phyloP scores from a whole-genome alignment of 2,797 vertebrate species.

The Sebastes baramenuke region DNA sequence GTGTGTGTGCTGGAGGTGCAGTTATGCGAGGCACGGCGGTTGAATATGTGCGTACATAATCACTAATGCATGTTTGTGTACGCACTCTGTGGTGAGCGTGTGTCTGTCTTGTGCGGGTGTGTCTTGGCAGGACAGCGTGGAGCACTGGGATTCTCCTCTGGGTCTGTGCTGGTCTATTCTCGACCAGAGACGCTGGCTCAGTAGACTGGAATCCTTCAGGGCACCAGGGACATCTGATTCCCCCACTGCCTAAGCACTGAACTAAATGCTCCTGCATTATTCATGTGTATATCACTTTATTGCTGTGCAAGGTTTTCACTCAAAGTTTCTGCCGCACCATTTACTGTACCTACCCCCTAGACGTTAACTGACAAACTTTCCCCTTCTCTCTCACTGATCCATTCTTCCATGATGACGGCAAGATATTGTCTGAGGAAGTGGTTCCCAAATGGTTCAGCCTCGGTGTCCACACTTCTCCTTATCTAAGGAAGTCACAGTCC shows the following conservation, averaged over 20 bases:
- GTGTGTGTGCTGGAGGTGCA: background rate
- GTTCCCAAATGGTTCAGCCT: background rate
- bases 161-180: slow-evolving; percentile 69
- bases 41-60: slow-evolving; percentile 7
- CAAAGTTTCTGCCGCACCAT: slow-evolving; percentile 74
- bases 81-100: slow-evolving; percentile 37
- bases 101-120: slow-evolving; percentile 11
- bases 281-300: slow-evolving; percentile 85
- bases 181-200: slow-evolving; percentile 80
- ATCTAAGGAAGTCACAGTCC: background rate
- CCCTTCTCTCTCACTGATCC: slow-evolving; percentile 1
- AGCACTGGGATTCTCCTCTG: slow-evolving; percentile 65
- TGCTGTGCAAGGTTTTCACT: slow-evolving; percentile 82
- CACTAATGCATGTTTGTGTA: slow-evolving; percentile 28
- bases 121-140: slow-evolving; percentile 47
- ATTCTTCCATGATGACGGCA: slow-evolving; percentile 40
- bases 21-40: slow-evolving; percentile 5
- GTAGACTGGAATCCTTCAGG: slow-evolving; percentile 80
- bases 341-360: slow-evolving; percentile 62
- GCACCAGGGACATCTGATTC: slow-evolving; percentile 81
- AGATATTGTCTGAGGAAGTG: slow-evolving; percentile 29
- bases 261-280: slow-evolving; percentile 85
- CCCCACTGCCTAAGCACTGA: slow-evolving; percentile 77
- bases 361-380: slow-evolving; percentile 65
- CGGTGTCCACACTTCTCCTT: background rate